Base-by-base conservation (phyloP, 2,797 vertebrate genomes). In the Clarias fuscus region DNA sequence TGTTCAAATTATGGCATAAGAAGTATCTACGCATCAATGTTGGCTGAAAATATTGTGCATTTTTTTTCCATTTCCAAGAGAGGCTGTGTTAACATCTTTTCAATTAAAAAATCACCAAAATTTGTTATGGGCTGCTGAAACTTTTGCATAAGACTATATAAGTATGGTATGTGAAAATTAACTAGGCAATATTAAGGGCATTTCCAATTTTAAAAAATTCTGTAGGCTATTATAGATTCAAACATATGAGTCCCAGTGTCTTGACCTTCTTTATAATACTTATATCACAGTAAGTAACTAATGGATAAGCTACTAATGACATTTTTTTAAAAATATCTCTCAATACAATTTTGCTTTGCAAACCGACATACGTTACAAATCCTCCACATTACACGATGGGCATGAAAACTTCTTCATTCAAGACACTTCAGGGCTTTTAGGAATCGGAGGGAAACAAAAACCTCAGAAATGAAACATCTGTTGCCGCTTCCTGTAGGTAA, bases 331-430 rank as follows among this genome's bases (percentile, higher is more conserved):
- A 40, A 40, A 71, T 4, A 0, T 13, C 13, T 6, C 13, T 73
- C n/a, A 10, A 27, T 30, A 30, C 15, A 58, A 17, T 37, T 61
- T 61, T 11, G 20, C 5, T 24, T 14, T 6, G 37, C 20, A 30
- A 61, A 61, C 17, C 73, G 3, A 13, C 11, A 1, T 78, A 61
- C 1, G 2, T 77, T 77, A 78, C 37, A 65, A 80, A 64, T 80
- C 61, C 78, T 80, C 22, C 33, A 18, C 30, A 24, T 67, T 82
- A 62, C 40, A 58, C 48, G 68, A 43, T 18, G 24, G n/a, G 59
- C 82, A 72, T 14, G 75, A 64, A 64, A 73, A 71, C 64, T n/a
- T 53, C 33, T 68, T 70, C 58, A 84, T 79, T 87, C 4, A 84
- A 64, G 67, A 70, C 73, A 33, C 53, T 70, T 67, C 33, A 61